phyloP scores from a whole-genome alignment of 2,888 invertebrate species.

The Bellardia bayeri region DNA sequence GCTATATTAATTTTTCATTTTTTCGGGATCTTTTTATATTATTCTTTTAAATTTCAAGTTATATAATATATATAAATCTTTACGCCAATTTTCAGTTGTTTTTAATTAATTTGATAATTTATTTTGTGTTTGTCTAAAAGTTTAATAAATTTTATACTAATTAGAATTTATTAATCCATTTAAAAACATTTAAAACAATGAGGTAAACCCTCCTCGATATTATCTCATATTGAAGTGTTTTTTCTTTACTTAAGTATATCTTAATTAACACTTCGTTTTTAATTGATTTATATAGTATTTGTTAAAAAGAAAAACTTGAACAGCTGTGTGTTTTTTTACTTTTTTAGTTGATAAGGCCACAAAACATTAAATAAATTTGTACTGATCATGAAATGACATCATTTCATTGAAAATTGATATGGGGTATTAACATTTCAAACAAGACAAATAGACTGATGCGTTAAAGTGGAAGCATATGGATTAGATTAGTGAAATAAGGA shows the following conservation, averaged over 20 bases:
- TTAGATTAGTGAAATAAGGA: conserved; percentile 25
- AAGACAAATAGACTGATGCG: neutral
- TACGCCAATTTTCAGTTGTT: neutral
- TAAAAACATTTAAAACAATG: neutral
- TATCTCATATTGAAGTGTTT: neutral
- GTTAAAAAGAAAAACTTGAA: conserved; percentile 22
- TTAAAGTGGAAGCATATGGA: conserved; percentile 58
- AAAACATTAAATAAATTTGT: conserved; percentile 32
- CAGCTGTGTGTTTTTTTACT: conserved; percentile 36
- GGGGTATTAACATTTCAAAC: conserved; percentile 47
- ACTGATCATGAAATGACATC: conserved; percentile 33
- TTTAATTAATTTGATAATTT: no score
- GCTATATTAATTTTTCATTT: no score
- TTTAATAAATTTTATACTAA: neutral
- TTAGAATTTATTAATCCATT: conserved; percentile 7
- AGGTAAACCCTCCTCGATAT: neutral
- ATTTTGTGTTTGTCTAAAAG: neutral
- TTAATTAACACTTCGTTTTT: conserved; percentile 66
- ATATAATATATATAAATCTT: no score
- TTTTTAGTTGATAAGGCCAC: no score
- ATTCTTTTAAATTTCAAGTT: no score
- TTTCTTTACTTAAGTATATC: conserved; percentile 30
- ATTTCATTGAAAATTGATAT: conserved; percentile 34
- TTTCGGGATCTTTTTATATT: no score
- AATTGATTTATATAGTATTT: conserved; percentile 62